Conservation (phyloP, 2,797 vertebrate genomes). For the Tiaroga cobitis region DNA sequence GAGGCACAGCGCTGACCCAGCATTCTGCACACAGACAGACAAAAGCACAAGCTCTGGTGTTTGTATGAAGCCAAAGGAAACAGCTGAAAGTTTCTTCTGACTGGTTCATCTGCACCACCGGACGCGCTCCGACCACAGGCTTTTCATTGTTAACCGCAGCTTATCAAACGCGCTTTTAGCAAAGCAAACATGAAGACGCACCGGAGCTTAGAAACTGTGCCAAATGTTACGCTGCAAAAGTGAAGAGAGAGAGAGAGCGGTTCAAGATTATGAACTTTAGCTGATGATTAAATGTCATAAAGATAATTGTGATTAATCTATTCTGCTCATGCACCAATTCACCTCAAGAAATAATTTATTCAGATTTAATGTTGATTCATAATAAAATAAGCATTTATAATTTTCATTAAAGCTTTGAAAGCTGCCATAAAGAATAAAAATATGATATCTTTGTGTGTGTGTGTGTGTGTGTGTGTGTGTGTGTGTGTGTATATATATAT, state of each 20-base stretch:
- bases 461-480: no score
- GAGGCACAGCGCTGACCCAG: slow-evolving; percentile 72
- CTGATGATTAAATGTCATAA: background rate
- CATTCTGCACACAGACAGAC: slow-evolving; percentile 70
- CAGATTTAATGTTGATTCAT: background rate
- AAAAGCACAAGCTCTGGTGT: slow-evolving; percentile 74
- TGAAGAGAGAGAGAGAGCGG: no score
- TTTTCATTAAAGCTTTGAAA: background rate
- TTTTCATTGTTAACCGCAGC: slow-evolving; percentile 15
- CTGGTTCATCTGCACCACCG: background rate
- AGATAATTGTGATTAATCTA: background rate
- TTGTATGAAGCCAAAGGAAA: slow-evolving; percentile 68
- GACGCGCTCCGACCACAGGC: background rate
- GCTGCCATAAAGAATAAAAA: background rate
- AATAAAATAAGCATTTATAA: background rate
- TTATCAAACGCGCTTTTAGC: background rate
- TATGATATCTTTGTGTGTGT: background rate
- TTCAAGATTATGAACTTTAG: background rate
- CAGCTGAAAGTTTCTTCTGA: slow-evolving; percentile 60
- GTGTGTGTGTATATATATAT: no score
- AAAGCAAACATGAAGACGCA: slow-evolving; percentile 2
- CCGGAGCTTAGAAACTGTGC: background rate
- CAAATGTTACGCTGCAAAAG: background rate
- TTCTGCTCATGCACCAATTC: background rate
- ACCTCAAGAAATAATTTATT: background rate